Base-by-base conservation (phyloP, 2,113 vertebrate genomes). In the Dolichallabes microphthalmus region DNA sequence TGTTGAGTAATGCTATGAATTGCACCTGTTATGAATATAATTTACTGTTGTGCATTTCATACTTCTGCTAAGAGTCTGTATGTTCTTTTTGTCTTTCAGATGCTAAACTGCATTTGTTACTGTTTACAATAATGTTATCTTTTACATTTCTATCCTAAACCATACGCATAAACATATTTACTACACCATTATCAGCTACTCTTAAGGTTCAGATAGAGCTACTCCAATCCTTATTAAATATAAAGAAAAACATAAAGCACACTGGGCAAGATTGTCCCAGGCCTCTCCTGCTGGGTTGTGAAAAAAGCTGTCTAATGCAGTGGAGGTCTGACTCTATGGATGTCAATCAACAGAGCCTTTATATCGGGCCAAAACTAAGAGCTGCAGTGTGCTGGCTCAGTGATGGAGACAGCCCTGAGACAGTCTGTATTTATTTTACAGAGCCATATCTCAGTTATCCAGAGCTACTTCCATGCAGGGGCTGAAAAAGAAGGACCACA, bases 351-450 rank as follows among this genome's bases (percentile, higher is more conserved):
- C 15, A 77, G 53, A 57, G 27, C 75, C 75, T 77, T 77, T 12
- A 77, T 77, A 77, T 77, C 27, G 53, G 75, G 75, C 86, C 80
- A 82, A 82, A 86, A 86, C 87, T 85, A 85, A 84, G 63, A 84
- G 39, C 64, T 77, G 45, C 57, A 13, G 39, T 78, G 57, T 83
- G 79, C 77, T 75, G 85, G 73, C 50, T n/a, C 79, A 64, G 39
- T 64, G 69, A 52, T 25, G 35, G 63, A 82, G 79, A 80, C 25
- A 55, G 25, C 69, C 76, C 64, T 30, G 52, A 74, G 75, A 45
- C 80, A 82, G 80, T 39, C 78, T 60, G 80, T 50, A 55, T 69
- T 82, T 82, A 82, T 55, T 82, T 82, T 82, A 82, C 50, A 69
- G 61, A 32, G 50, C 52, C 80, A 77, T 77, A 69, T 69, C 66